phyloP scores from a whole-genome alignment of 2,888 invertebrate species.

The Pollenia labialis region DNA sequence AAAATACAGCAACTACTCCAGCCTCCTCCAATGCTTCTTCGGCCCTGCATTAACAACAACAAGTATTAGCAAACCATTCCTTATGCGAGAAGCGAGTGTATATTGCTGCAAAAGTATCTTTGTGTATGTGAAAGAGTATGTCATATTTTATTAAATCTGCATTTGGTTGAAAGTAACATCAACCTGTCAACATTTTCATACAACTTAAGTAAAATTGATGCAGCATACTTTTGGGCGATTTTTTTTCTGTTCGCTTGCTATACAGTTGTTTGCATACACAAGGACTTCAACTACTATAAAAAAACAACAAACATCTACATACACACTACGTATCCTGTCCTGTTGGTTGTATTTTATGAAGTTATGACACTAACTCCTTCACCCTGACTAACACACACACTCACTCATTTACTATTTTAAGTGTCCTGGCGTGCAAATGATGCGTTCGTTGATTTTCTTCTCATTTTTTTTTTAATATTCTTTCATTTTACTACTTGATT shows the following conservation, averaged over 20 bases:
- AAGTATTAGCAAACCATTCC: conserved; percentile 16
- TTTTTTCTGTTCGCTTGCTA: neutral
- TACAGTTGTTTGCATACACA: conserved; percentile 34
- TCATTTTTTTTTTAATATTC: neutral
- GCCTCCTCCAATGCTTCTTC: neutral
- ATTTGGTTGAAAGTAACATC: conserved; percentile 71
- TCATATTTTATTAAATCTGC: conserved; percentile 74
- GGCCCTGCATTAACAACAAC: conserved; percentile 30
- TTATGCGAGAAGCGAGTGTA: neutral
- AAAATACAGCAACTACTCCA: neutral
- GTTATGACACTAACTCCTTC: conserved; percentile 49
- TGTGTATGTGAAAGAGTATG: conserved; percentile 45
- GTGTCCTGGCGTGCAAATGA: conserved; percentile 68
- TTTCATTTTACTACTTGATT: conserved; percentile 15
- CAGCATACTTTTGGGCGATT: conserved; percentile 68
- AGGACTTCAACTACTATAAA: conserved; percentile 26
- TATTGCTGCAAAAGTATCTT: conserved; percentile 6
- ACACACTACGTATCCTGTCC: conserved; percentile 17
- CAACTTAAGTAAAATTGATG: conserved; percentile 71
- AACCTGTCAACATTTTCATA: conserved; percentile 74
- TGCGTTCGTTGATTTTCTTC: conserved; percentile 58
- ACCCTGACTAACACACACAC: neutral
- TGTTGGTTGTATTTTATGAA: conserved; percentile 49
- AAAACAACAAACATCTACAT: neutral
- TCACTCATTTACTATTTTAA: conserved; percentile 11